These are phyloP conservation scores for Psettodes erumei DNA, from an alignment of 2,113 vertebrate genomes.

Conservation along the genomic window DNA sequence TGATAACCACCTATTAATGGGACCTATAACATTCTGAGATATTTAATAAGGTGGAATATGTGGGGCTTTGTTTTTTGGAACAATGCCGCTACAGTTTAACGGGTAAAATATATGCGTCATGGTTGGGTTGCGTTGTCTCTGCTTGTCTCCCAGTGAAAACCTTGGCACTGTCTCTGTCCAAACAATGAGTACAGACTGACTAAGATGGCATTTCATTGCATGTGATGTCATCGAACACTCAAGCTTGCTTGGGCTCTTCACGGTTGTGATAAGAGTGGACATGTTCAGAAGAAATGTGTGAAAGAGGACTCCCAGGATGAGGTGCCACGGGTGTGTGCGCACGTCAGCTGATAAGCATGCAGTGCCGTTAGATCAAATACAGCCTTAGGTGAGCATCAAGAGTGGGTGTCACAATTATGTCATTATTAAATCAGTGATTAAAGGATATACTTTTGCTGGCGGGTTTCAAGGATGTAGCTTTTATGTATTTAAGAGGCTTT, in stretches of 20 bases:
- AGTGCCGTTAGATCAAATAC: conserved; percentile 50
- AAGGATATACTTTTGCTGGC: conserved; percentile 33
- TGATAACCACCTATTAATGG: background rate
- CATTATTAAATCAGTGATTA: conserved; percentile 60
- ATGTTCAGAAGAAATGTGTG: conserved; percentile 51
- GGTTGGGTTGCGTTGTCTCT: conserved; percentile 42
- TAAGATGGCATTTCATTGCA: conserved; percentile 48
- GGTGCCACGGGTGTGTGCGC: conserved; percentile 56
- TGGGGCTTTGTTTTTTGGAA: conserved; percentile 18
- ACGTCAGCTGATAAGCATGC: conserved; percentile 73
- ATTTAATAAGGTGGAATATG: background rate
- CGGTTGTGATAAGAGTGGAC: conserved; percentile 61
- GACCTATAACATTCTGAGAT: background rate
- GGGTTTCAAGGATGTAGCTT: conserved; percentile 7
- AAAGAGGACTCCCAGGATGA: conserved; percentile 63
- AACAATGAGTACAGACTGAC: conserved; percentile 46
- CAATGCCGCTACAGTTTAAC: conserved; percentile 30
- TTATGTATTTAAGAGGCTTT: conserved; percentile 23
- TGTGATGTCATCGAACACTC: conserved; percentile 66
- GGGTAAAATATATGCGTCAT: conserved; percentile 32
- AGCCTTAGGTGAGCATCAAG: conserved; percentile 47
- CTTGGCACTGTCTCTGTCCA: conserved; percentile 35
- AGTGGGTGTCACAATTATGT: conserved; percentile 48
- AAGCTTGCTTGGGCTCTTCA: conserved; percentile 15
- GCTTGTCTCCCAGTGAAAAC: conserved; percentile 49